Base-by-base conservation (phyloP, 2,113 vertebrate genomes). In the Chionis minor region DNA sequence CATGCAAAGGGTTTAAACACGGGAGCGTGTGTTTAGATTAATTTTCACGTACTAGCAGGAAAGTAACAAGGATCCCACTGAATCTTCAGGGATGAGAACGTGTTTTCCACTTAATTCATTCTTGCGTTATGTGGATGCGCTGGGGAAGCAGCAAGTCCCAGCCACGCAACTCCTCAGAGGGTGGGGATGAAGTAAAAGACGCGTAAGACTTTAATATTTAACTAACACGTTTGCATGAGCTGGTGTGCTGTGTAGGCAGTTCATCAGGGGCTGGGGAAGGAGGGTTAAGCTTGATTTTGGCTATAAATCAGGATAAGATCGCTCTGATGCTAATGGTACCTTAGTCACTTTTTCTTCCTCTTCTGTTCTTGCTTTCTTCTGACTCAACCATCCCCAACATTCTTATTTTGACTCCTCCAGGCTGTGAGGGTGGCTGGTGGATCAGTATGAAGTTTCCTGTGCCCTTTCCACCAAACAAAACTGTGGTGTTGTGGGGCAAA, bases 31-130 rank as follows among this genome's bases (percentile, higher is more conserved):
- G 22, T 86, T 90, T 77, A 61, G 67, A 62, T 86, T 83, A 56
- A 81, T 93, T 93, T 92, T 96, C 59, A 88, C 58, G 58, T 52
- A 16, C 84, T 79, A 95, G 28, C 66, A 77, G 90, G 59, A 72
- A 75, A 59, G 62, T n/a, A 84, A 51, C 23, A 44, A 88, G 38
- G 81, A 67, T 79, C 55, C 42, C 56, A n/a, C 61, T 18, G 59
- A 74, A 81, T 10, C 33, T 30, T 90, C 40, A 44, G 62, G 14
- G 58, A 63, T 33, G 28, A 65, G 35, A 63, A 56, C 13, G 0
- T 32, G 16, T 47, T 88, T 92, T 58, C 88, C n/a, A 35, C 19
- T 71, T 73, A 94, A 88, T 86, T 92, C 49, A 1, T 52, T 66
- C 45, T n/a, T 54, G 26, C 20, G 2, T 42, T 90, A 11, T 0